phyloP scores from a whole-genome alignment of 2,888 invertebrate genomes.

The Cephus nigrinus region DNA sequence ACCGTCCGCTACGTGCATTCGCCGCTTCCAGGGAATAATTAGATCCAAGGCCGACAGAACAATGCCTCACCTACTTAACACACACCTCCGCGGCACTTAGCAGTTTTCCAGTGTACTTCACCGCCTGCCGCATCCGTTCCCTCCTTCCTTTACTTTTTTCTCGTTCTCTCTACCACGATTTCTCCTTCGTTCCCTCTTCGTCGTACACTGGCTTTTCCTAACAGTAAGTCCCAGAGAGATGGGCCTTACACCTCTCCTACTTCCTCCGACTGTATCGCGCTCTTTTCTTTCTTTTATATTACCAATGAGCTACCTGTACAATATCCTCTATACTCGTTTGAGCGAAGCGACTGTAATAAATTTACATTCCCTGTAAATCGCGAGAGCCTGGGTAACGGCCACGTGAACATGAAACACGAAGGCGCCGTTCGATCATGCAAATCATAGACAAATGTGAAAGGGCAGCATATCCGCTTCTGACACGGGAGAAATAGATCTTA shows the following conservation, averaged over 20 bases:
- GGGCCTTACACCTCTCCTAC: background rate
- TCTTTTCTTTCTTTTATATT: background rate
- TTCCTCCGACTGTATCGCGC: background rate
- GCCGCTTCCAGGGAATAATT: conserved; percentile 54
- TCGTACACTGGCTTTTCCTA: background rate
- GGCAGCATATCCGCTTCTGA: conserved; percentile 14
- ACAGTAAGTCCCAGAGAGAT: background rate
- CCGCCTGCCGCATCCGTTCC: background rate
- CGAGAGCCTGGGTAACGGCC: conserved; percentile 8
- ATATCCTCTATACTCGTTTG: background rate
- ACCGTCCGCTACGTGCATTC: conserved; percentile 16
- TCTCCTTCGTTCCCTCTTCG: background rate
- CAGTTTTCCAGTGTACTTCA: conserved; percentile 1
- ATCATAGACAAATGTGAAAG: conserved; percentile 42
- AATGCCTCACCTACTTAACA: conserved; percentile 50
- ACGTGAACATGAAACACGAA: conserved; percentile 20
- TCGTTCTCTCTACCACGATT: background rate
- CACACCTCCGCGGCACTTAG: background rate
- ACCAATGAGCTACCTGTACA: background rate
- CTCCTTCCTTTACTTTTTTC: background rate
- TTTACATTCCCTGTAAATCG: conserved; percentile 26
- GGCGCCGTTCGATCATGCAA: conserved; percentile 36
- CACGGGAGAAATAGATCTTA: background rate
- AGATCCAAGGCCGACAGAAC: conserved; percentile 50
- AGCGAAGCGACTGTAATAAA: conserved; percentile 12